Conservation (phyloP, 1,140 invertebrate genomes). For the Tetragnatha versicolor region DNA sequence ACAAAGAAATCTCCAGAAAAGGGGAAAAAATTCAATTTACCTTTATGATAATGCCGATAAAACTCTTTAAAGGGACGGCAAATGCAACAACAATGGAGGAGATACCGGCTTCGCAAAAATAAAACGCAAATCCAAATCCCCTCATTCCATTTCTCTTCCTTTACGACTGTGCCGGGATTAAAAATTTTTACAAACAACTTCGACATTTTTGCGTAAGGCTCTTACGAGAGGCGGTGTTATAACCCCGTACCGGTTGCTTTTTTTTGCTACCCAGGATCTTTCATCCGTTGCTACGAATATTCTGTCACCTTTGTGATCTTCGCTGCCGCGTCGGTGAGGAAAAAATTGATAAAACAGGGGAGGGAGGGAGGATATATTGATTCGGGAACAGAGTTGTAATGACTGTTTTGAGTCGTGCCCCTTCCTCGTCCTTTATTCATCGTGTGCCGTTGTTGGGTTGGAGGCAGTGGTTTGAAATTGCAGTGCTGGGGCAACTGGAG, state of each 20-base stretch:
- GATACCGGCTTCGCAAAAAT: not conserved
- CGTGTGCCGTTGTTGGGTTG: too few relatives aligned
- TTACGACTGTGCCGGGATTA: not conserved
- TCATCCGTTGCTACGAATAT: not conserved
- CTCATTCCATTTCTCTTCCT: not conserved
- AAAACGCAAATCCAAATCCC: not conserved
- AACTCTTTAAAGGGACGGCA: slow-evolving; percentile 31
- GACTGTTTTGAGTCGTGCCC: not conserved
- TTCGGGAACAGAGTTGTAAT: not conserved
- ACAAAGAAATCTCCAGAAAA: not conserved
- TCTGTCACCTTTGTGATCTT: slow-evolving; percentile 3
- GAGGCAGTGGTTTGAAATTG: too few relatives aligned
- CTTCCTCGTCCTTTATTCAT: not conserved
- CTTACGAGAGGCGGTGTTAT: not conserved
- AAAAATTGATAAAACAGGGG: not conserved
- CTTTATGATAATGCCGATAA: slow-evolving; percentile 36
- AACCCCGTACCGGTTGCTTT: not conserved
- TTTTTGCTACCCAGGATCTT: not conserved
- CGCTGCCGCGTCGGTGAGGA: not conserved
- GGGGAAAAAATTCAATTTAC: slow-evolving; percentile 2
- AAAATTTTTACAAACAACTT: slow-evolving; percentile 32
- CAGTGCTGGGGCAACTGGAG: too few relatives aligned
- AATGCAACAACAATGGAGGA: slow-evolving; percentile 20
- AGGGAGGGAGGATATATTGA: not conserved
- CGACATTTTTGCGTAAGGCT: not conserved